Evolutionary conservation across 2,797 vertebrate species (phyloP), one percentile per base, ranked within the genome.

Genomic region (Hoplostethus atlanticus): DNA sequence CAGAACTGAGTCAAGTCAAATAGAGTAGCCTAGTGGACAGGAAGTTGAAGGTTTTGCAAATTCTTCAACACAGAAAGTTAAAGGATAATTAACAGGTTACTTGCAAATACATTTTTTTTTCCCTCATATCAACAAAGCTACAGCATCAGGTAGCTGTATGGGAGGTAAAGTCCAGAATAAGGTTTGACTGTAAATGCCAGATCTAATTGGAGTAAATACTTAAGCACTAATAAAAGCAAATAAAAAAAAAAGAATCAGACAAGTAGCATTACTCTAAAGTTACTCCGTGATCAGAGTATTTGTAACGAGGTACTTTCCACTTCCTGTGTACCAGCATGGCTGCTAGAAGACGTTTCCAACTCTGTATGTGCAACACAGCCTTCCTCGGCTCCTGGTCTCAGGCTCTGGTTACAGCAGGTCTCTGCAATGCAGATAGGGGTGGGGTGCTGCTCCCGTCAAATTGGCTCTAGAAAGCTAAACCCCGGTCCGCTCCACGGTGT

Each of bases 401-500:
- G 83, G 81, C 77, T 92, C 81, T 90, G 71, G 81, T 93, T 92
- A 87, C 87, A 90, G 86, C 72, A 78, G 84, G 69, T 73, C 86
- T 76, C 87, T 92, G 85, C 91, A 92, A 74, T 93, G 90, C 89
- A 92, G 90, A 88, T 84, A 83, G 77, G 73, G 86, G 79, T 59
- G 68, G 76, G 60, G 65, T 59, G 76, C 75, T 52, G 77, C 87
- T 86, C 44, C 44, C 16, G 57, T 40, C 36, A 70, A 64, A 54
- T 60, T 46, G 75, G 51, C 65, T 79, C 50, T 16, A 16, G 77
- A 44, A 59, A 44, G 30, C 53, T 36, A 25, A 64, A 81, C 59
- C 71, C 11, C 16, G 16, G 25, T 58, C 44, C 25, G 21, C 0
- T 5, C 60, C 57, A 21, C 71, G 17, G 56, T 57, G 47, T 52